Conservation (phyloP, 2,888 invertebrate species). For the Cephus pulcher region DNA sequence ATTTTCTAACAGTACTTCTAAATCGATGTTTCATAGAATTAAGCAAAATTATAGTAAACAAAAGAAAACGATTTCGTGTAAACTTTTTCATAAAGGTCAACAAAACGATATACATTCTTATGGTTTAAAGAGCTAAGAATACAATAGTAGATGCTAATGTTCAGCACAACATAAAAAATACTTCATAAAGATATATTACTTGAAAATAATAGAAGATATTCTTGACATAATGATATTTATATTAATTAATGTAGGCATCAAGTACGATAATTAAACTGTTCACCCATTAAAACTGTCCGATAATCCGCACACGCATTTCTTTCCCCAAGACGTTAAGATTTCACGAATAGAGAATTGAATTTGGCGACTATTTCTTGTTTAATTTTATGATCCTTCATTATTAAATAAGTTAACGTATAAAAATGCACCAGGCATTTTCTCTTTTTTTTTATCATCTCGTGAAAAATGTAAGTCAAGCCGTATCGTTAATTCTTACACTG, state of each 20-base stretch:
- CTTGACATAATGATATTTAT: not conserved
- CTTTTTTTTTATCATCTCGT: not conserved
- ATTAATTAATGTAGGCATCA: not conserved
- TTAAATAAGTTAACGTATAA: not conserved
- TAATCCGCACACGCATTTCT: not conserved
- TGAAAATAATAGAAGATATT: not conserved
- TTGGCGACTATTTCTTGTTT: not conserved
- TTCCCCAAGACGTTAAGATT: not conserved
- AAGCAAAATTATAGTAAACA: not conserved
- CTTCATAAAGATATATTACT: not conserved
- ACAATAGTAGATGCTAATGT: not conserved
- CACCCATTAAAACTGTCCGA: not conserved
- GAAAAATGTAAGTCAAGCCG: not conserved
- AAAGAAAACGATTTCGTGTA: conserved; percentile 14
- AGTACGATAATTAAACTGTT: not conserved
- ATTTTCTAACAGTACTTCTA: not conserved
- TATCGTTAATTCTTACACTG: not conserved
- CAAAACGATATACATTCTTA: conserved; percentile 23
- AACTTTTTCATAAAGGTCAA: conserved; percentile 22
- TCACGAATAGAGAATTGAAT: not conserved
- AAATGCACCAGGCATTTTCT: not conserved
- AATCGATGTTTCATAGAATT: not conserved
- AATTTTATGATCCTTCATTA: not conserved
- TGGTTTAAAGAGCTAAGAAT: not conserved
- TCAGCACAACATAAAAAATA: not conserved